These are phyloP conservation scores for Passerina amoena DNA, from an alignment of 2,113 vertebrate genomes.

Conservation along the genomic window DNA sequence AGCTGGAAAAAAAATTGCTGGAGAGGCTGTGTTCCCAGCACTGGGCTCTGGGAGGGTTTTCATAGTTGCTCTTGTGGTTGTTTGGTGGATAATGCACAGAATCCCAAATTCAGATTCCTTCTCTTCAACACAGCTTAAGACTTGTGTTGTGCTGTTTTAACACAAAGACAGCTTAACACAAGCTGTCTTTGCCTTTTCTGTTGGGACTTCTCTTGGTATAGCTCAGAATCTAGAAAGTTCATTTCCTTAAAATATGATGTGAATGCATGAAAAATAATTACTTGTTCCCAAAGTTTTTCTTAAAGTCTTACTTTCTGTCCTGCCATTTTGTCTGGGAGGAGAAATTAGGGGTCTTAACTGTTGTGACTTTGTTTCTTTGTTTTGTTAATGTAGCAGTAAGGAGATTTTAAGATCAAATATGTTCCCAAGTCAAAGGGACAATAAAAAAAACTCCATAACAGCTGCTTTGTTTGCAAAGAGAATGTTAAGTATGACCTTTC, in stretches of 20 bases:
- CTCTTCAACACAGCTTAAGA: not conserved
- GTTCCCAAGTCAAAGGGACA: not conserved
- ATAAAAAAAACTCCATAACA: not conserved
- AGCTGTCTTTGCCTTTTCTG: not conserved
- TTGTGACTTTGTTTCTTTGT: not conserved
- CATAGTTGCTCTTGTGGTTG: accelerated
- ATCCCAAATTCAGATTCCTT: not conserved
- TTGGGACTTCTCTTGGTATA: not conserved
- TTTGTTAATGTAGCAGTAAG: not conserved
- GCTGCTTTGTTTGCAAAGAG: not conserved
- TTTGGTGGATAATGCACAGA: not conserved
- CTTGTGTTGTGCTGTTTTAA: not conserved
- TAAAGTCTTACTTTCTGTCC: not conserved
- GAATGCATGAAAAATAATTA: not conserved
- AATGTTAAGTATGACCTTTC: not conserved
- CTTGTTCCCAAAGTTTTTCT: not conserved
- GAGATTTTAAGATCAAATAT: not conserved
- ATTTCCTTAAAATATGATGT: not conserved
- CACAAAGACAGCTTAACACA: not conserved
- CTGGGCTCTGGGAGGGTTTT: not conserved
- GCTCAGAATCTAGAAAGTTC: not conserved
- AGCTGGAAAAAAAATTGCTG: not conserved
- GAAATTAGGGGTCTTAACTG: not conserved
- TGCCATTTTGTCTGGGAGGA: not conserved
- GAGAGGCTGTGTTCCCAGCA: not conserved